Evolutionary conservation across 1,140 invertebrate species (phyloP), one percentile per base, ranked within the genome.

Genomic region (Cotesia glomerata): DNA sequence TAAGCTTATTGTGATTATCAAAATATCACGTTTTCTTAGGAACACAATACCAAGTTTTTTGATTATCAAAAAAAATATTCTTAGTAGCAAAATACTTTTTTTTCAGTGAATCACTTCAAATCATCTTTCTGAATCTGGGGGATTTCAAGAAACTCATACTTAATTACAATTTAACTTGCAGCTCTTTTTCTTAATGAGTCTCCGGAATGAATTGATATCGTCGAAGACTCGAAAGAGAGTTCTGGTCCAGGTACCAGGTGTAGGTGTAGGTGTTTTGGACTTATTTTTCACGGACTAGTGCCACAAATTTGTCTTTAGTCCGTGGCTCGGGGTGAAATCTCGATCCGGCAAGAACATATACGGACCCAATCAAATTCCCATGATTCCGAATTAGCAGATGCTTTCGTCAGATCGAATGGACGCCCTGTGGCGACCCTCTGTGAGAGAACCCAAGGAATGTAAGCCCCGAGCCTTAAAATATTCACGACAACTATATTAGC

Each of bases 311-410:
- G 54, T 69, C 51, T 7, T 14, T 13, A 11, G 26, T 26, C 7
- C 2, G 9, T 54, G 26, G 26, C 18, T 26, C 16, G 4, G 16
- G 14, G 14, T 45, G 59, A 36, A 35, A 9, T 26, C 7, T 49
- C 26, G 14, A 45, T 64, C 8, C 5, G 16, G 14, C 8, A 63
- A 36, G 16, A 63, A n/a, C 35, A 63, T 61, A 34, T 35, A 9
- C 58, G 36, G 35, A 62, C 67, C 83, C 82, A 87, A 87, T 87
- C 85, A 87, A 87, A 87, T 84, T 84, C 81, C 84, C 85, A 87
- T 87, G 85, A 87, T 86, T 86, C 82, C 85, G 85, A 86, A 87
- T 87, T 87, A 87, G 85, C 86, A 86, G 86, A 86, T 87, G 86
- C 85, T 87, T 86, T 86, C 78, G 84, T 81, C 80, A 83, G 84